Percentiles rank a stretch among this genome's conserved stretches.
Evolutionary conservation across 2,797 vertebrate species (phyloP).

Genomic region (Falco concolor): DNA sequence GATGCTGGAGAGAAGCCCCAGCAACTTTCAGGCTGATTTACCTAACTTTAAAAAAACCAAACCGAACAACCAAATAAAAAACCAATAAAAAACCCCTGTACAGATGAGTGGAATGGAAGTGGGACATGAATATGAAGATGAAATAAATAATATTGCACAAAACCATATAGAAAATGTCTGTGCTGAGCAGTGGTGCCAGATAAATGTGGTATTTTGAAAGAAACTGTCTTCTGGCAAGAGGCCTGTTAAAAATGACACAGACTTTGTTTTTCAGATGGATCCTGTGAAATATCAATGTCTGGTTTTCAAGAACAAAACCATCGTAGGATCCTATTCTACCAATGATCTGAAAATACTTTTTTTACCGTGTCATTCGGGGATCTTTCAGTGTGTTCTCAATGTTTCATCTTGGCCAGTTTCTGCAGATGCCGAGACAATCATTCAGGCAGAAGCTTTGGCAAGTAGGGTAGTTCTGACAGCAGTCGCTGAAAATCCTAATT

Average conservation of each 20-base stretch:
- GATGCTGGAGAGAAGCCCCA: background rate
- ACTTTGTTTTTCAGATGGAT: conserved; percentile 78
- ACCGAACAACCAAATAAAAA: too few relatives aligned
- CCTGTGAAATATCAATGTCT: conserved; percentile 84
- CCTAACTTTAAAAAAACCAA: background rate
- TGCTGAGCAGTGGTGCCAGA: background rate
- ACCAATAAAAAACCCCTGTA: background rate
- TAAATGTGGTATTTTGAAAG: background rate
- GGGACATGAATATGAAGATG: background rate
- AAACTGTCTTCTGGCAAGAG: background rate
- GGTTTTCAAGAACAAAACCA: conserved; percentile 92
- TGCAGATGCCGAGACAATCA: conserved; percentile 79
- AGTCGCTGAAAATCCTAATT: conserved; percentile 85
- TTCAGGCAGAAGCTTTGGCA: conserved; percentile 84
- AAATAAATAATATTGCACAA: background rate
- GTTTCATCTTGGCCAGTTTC: conserved; percentile 93
- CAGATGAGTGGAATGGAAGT: background rate
- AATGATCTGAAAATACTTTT: conserved; percentile 93
- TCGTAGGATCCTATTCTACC: conserved; percentile 86
- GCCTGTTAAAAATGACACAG: background rate
- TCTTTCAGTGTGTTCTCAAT: conserved; percentile 88
- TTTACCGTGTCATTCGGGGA: conserved; percentile 82
- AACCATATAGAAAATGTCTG: background rate
- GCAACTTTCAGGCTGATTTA: background rate
- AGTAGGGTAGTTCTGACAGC: conserved; percentile 86